These are phyloP conservation scores for Corapipo altera DNA, from an alignment of 2,113 vertebrate species.

Conservation along the genomic window DNA sequence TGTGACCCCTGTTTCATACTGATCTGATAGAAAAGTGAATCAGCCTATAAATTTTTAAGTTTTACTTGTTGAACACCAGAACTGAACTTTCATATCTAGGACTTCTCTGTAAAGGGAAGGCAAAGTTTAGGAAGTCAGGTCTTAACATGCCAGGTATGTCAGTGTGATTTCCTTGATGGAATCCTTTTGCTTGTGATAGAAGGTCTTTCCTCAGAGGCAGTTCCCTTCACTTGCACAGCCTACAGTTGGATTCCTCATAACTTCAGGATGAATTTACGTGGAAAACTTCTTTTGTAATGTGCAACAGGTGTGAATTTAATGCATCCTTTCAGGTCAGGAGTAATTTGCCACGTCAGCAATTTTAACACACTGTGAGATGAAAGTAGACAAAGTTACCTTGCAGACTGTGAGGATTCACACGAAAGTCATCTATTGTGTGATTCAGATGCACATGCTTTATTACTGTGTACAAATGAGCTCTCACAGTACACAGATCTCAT, in stretches of 20 bases:
- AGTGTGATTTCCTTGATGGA: not conserved
- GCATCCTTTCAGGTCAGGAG: not conserved
- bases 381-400: not conserved
- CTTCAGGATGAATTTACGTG: not conserved
- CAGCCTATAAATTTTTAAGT: slow-evolving; percentile 10
- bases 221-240: not conserved
- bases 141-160: not conserved
- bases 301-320: not conserved
- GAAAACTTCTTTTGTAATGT: not conserved
- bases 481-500: not conserved
- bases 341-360: not conserved
- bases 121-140: not conserved
- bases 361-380: not conserved
- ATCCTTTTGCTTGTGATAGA: not conserved
- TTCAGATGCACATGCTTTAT: not conserved
- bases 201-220: not conserved
- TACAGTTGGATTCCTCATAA: not conserved
- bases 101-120: not conserved
- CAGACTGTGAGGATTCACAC: not conserved
- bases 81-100: not conserved
- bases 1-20: not conserved
- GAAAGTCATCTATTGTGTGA: not conserved
- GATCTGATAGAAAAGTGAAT: slow-evolving; percentile 12
- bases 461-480: not conserved
- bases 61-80: not conserved